Percentiles rank a stretch among this genome's conserved stretches.
Conservation (phyloP, 2,888 invertebrate species). For the Nymphalis c-album region DNA sequence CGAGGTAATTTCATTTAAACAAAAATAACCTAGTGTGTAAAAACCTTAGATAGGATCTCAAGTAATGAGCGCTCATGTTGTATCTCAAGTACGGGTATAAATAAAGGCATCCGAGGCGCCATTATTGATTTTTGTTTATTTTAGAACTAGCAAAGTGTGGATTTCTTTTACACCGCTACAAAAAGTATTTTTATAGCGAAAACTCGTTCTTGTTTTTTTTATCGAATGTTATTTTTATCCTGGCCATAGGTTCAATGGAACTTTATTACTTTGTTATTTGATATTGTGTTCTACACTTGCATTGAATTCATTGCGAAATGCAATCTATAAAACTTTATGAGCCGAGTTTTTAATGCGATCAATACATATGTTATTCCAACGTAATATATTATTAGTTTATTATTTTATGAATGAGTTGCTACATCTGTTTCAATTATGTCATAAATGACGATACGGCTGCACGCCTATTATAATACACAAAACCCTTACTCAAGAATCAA, state of each 20-base stretch:
- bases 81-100: constrained; percentile 26
- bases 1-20: background rate
- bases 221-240: constrained; percentile 28
- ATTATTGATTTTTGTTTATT: constrained; percentile 35
- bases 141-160: constrained; percentile 26
- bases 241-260: constrained; percentile 22
- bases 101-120: constrained; percentile 33
- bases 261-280: constrained; percentile 19
- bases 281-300: constrained; percentile 12
- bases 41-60: constrained; percentile 21
- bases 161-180: constrained; percentile 27
- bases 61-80: constrained; percentile 30
- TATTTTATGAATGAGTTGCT: background rate
- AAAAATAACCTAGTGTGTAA: constrained; percentile 11
- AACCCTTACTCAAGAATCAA: too few species aligned
- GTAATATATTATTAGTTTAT: background rate
- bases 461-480: too few species aligned
- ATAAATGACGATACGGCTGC: too few species aligned
- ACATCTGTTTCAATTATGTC: too few species aligned
- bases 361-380: background rate
- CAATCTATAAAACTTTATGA: constrained; percentile 20
- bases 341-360: background rate
- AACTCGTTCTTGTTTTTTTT: constrained; percentile 17
- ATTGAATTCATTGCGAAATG: constrained; percentile 11
- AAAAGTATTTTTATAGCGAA: constrained; percentile 27